Percentiles rank a stretch among this genome's conserved stretches.
These are phyloP conservation scores for Parnassius smintheus DNA, from an alignment of 2,888 invertebrate genomes.

Conservation along the genomic window DNA sequence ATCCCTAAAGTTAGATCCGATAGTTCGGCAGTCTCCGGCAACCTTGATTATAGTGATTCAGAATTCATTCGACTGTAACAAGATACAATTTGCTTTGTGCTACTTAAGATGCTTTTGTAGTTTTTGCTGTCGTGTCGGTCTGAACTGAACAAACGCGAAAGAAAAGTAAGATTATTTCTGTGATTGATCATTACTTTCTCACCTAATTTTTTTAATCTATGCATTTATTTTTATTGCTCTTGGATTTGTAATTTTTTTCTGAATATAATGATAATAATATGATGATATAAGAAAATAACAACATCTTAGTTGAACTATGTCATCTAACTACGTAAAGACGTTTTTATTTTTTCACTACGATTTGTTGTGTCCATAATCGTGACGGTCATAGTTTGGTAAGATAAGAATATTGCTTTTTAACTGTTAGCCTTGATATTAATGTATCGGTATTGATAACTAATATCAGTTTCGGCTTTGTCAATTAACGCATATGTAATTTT, in stretches of 20 bases:
- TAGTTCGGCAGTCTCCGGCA: constrained; percentile 19
- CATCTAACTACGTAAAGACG: too few species aligned
- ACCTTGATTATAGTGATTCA: constrained; percentile 39
- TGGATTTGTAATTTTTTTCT: too few species aligned
- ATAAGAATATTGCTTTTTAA: neutral
- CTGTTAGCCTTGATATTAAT: constrained; percentile 6
- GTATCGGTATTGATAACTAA: constrained; percentile 9
- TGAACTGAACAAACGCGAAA: too few species aligned
- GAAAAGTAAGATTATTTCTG: too few species aligned
- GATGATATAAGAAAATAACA: too few species aligned
- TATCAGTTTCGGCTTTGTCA: constrained; percentile 13
- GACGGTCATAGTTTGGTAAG: constrained; percentile 1
- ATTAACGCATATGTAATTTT: constrained; percentile 12
- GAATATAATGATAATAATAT: too few species aligned
- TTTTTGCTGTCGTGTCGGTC: too few species aligned
- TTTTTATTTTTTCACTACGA: too few species aligned
- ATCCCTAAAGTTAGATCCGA: neutral
- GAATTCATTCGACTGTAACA: constrained; percentile 38
- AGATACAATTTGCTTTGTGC: constrained; percentile 19
- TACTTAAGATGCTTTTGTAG: neutral
- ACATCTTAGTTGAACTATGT: too few species aligned
- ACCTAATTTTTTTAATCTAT: too few species aligned
- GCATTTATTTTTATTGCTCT: too few species aligned
- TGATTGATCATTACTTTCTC: too few species aligned
- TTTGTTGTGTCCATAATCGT: neutral